phyloP scores from a whole-genome alignment of 2,888 invertebrate genomes.

The Volucella inanis region DNA sequence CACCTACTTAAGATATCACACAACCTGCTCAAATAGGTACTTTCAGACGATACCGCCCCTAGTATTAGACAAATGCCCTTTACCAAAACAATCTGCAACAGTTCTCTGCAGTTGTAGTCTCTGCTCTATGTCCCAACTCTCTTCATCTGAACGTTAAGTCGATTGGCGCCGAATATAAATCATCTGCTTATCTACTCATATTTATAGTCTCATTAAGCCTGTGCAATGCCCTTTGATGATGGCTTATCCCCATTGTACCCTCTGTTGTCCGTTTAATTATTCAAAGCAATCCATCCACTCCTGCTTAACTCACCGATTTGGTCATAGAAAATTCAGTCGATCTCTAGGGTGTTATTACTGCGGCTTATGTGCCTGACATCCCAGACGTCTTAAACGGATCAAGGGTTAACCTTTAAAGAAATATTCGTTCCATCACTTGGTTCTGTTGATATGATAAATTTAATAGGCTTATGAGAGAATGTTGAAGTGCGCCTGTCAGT shows the following conservation, averaged over 20 bases:
- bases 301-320: slow-evolving; percentile 24
- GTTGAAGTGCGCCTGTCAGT: neutral
- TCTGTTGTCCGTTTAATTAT: slow-evolving; percentile 23
- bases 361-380: neutral
- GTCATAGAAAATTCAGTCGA: slow-evolving; percentile 18
- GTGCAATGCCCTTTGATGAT: slow-evolving; percentile 20
- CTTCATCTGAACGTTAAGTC: slow-evolving; percentile 6
- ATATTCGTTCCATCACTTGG: neutral
- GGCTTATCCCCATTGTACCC: slow-evolving; percentile 6
- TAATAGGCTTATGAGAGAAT: slow-evolving; percentile 20
- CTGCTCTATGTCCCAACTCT: neutral
- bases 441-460: slow-evolving; percentile 3
- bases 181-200: slow-evolving; percentile 51
- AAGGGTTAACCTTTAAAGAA: slow-evolving; percentile 33
- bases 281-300: slow-evolving; percentile 20
- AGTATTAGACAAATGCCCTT: too few species aligned
- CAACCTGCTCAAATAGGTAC: too few species aligned
- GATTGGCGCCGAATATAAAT: slow-evolving; percentile 38
- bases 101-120: neutral
- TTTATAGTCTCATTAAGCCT: slow-evolving; percentile 46
- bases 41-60: too few species aligned
- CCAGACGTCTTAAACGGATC: slow-evolving; percentile 27
- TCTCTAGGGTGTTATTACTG: slow-evolving; percentile 14
- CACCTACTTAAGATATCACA: too few species aligned
- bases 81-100: too few species aligned